Percentiles rank a stretch among this genome's conserved stretches.
phyloP scores from a whole-genome alignment of 2,113 vertebrate genomes.

The Brienomyrus longianalis region DNA sequence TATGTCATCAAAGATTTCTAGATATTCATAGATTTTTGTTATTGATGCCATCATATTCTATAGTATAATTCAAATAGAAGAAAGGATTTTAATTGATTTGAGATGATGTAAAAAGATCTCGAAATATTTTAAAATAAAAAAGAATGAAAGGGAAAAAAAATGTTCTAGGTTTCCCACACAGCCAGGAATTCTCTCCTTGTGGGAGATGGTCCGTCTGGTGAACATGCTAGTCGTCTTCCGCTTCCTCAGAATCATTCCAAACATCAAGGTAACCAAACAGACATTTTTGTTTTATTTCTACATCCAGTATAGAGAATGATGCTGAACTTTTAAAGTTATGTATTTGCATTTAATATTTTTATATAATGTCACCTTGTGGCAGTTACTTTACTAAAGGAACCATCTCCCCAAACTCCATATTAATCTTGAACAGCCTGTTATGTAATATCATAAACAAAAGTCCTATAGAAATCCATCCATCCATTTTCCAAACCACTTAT shows the following conservation, averaged over 20 bases:
- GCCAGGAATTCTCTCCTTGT: conserved; percentile 64
- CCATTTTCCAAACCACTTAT: too few relatives aligned
- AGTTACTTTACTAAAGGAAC: background rate
- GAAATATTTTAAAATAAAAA: background rate
- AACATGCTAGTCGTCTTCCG: conserved; percentile 89
- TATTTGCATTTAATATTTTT: background rate
- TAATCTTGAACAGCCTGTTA: background rate
- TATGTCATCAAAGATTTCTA: background rate
- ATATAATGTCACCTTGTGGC: background rate
- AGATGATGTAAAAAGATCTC: background rate
- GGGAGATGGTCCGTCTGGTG: conserved; percentile 82
- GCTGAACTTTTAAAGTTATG: background rate
- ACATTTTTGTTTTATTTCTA: background rate
- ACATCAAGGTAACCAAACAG: conserved; percentile 70
- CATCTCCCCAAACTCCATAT: background rate
- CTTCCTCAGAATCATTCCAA: conserved; percentile 83
- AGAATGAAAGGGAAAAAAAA: background rate
- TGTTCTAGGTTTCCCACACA: conserved; percentile 60
- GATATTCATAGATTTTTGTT: background rate
- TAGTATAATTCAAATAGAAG: background rate
- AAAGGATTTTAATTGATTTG: background rate
- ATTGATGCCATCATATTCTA: background rate
- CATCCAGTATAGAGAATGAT: background rate
- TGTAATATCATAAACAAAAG: too few relatives aligned
- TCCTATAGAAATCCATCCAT: too few relatives aligned